These are phyloP conservation scores for Agriopis leucophaearia DNA, from an alignment of 2,888 invertebrate species.

Conservation along the genomic window DNA sequence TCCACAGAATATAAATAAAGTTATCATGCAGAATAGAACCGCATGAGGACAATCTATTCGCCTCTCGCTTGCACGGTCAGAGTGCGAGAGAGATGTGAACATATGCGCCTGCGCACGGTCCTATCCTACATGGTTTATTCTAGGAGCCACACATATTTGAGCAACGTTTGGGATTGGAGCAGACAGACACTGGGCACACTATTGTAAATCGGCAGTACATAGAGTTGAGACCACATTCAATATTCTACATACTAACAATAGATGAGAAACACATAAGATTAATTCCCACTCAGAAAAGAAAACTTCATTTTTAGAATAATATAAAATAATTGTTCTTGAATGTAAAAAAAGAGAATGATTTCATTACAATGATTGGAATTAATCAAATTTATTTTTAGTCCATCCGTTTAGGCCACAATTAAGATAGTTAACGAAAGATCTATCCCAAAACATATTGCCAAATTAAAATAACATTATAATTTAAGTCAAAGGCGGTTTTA, in stretches of 20 bases:
- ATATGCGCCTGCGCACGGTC: not conserved
- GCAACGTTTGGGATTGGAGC: slow-evolving; percentile 54
- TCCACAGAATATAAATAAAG: slow-evolving; percentile 36
- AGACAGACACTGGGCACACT: slow-evolving; percentile 59
- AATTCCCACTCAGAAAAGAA: slow-evolving; percentile 4
- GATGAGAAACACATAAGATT: slow-evolving; percentile 12
- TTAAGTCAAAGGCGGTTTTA: slow-evolving; percentile 48
- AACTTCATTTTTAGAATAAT: not conserved
- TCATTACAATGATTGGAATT: slow-evolving; percentile 5
- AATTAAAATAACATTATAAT: slow-evolving; percentile 35
- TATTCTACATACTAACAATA: slow-evolving; percentile 18
- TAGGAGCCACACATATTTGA: slow-evolving; percentile 47
- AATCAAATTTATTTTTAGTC: slow-evolving; percentile 26
- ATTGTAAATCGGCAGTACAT: slow-evolving; percentile 48
- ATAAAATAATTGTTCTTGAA: slow-evolving; percentile 7
- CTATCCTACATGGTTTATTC: slow-evolving; percentile 23
- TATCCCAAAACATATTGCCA: slow-evolving; percentile 36
- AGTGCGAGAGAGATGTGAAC: not conserved
- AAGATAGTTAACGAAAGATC: slow-evolving; percentile 25
- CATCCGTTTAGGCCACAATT: slow-evolving; percentile 46
- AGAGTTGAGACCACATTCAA: slow-evolving; percentile 27
- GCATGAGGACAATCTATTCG: not conserved
- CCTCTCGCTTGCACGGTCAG: not conserved
- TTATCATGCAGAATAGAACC: not conserved
- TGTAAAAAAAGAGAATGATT: not conserved